These are phyloP conservation scores for Craniophora ligustri DNA, from an alignment of 2,888 invertebrate genomes.

Conservation along the genomic window DNA sequence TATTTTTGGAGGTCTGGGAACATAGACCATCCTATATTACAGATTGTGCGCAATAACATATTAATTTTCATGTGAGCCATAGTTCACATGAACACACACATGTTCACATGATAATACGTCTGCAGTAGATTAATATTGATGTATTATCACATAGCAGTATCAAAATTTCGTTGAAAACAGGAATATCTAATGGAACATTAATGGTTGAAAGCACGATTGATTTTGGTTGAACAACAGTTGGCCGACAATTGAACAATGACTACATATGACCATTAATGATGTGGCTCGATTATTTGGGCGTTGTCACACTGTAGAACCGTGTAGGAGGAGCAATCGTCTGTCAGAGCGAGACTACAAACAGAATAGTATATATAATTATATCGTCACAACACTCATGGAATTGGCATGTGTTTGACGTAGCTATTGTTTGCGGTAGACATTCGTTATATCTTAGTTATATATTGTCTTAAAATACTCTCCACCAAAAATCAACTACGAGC, in stretches of 20 bases:
- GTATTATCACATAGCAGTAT: conserved; percentile 13
- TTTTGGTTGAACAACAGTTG: conserved; percentile 26
- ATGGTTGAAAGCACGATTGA: conserved; percentile 22
- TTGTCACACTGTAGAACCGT: conserved; percentile 13
- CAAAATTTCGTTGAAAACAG: conserved; percentile 20
- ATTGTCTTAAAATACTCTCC: too few species aligned
- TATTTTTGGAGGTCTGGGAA: conserved; percentile 32
- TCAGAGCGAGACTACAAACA: neutral
- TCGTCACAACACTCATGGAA: neutral
- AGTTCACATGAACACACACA: too few species aligned
- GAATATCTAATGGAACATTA: conserved; percentile 33
- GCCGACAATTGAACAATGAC: conserved; percentile 26
- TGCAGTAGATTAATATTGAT: conserved; percentile 20
- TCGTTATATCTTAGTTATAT: too few species aligned
- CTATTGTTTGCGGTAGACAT: too few species aligned
- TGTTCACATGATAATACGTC: too few species aligned
- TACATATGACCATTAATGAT: conserved; percentile 18
- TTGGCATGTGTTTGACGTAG: neutral
- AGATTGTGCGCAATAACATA: conserved; percentile 28
- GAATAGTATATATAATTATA: too few species aligned
- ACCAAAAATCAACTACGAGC: too few species aligned
- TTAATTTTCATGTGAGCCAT: too few species aligned
- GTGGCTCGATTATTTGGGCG: conserved; percentile 25
- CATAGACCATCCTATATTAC: conserved; percentile 19
- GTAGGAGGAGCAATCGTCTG: conserved; percentile 2